Evolutionary conservation across 2,113 vertebrate genomes (phyloP).

Genomic region (Cephalopholis sonnerati): DNA sequence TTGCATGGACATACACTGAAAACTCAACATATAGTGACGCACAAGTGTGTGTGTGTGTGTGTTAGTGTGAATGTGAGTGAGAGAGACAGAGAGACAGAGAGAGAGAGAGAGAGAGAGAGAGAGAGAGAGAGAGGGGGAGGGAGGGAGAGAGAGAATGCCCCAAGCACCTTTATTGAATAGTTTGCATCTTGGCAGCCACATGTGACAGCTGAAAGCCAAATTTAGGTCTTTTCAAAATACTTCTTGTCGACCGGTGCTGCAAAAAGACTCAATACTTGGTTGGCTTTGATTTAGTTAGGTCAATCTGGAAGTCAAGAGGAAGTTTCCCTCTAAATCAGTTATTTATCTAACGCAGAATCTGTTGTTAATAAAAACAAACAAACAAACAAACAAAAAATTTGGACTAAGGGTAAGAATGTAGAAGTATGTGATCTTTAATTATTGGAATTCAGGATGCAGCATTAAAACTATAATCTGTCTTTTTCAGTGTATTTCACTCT

Average conservation of each 20-base stretch:
- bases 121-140: neutral
- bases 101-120: neutral
- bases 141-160: neutral
- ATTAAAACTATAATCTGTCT: no score
- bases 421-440: no score
- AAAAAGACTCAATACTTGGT: constrained; percentile 22
- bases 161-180: constrained; percentile 25
- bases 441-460: no score
- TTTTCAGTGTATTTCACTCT: no score
- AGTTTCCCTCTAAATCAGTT: neutral
- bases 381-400: no score
- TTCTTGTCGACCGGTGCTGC: neutral
- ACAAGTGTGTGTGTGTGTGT: constrained; percentile 9
- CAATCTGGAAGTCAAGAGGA: neutral
- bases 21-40: neutral
- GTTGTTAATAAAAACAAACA: no score
- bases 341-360: neutral
- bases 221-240: constrained; percentile 29
- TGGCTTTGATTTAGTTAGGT: neutral
- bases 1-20: neutral
- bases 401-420: no score
- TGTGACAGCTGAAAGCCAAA: constrained; percentile 27
- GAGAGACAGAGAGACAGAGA: neutral
- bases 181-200: constrained; percentile 24
- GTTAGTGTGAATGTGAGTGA: neutral